phyloP scores from a whole-genome alignment of 2,888 invertebrate genomes.

The Drosophila hawaiiensis region DNA sequence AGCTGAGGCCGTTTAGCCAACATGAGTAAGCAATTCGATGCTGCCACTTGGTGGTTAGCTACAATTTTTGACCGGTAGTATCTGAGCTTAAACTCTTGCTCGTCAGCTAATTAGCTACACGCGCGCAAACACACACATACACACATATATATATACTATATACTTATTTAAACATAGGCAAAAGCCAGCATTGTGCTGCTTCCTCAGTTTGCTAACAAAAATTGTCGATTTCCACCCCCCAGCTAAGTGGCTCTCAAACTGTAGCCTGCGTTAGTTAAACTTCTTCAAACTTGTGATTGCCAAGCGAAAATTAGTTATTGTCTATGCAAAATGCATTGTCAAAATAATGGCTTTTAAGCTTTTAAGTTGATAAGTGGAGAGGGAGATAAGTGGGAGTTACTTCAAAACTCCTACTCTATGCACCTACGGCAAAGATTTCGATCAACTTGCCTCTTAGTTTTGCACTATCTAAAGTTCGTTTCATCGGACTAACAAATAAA shows the following conservation, averaged over 20 bases:
- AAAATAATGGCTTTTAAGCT: slow-evolving; percentile 29
- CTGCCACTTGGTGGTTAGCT: neutral
- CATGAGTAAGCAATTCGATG: slow-evolving; percentile 2
- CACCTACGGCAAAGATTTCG: slow-evolving; percentile 56
- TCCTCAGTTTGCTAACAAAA: slow-evolving; percentile 1
- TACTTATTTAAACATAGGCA: neutral
- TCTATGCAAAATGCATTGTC: slow-evolving; percentile 45
- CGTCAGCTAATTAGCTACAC: slow-evolving; percentile 27
- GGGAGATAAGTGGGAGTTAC: neutral
- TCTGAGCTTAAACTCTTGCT: neutral
- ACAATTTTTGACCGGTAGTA: neutral
- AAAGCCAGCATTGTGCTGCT: slow-evolving; percentile 10
- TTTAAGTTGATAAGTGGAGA: neutral
- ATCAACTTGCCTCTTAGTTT: slow-evolving; percentile 55
- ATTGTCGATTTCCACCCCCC: slow-evolving; percentile 7
- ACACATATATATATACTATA: too few relatives aligned
- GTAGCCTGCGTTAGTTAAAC: slow-evolving; percentile 29
- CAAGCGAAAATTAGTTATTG: slow-evolving; percentile 69
- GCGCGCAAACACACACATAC: neutral
- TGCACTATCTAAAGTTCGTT: slow-evolving; percentile 46
- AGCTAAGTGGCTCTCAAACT: slow-evolving; percentile 49
- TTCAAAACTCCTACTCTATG: slow-evolving; percentile 11
- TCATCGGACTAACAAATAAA: slow-evolving; percentile 29
- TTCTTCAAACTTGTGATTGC: slow-evolving; percentile 44
- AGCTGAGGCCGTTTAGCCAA: neutral